Evolutionary conservation across 1,140 invertebrate genomes (phyloP).

Genomic region (Chymomyza costata): DNA sequence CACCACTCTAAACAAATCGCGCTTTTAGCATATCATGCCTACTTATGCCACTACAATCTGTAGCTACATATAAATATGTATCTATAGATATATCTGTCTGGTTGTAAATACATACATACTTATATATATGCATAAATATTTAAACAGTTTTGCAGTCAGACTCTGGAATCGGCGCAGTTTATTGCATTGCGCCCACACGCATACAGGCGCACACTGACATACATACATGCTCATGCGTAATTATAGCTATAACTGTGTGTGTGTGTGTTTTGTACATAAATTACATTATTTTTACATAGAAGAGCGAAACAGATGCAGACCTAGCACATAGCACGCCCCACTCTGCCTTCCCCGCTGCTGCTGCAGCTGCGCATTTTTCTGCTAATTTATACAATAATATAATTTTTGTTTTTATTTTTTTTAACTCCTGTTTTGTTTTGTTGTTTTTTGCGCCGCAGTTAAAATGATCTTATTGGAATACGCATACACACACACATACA

Average conservation of each 20-base stretch:
- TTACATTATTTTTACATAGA: conserved; percentile 36
- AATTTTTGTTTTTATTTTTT: conserved; percentile 29
- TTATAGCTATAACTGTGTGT: no score
- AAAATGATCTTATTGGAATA: conserved; percentile 59
- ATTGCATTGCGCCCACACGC: conserved; percentile 1
- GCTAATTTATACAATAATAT: conserved; percentile 52
- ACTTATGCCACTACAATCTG: conserved; percentile 15
- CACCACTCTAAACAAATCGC: conserved; percentile 5
- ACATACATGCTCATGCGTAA: conserved; percentile 8
- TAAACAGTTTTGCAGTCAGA: conserved; percentile 20
- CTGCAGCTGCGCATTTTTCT: conserved; percentile 48
- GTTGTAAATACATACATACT: no score
- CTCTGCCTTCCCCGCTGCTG: no score
- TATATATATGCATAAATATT: conserved; percentile 42
- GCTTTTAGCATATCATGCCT: conserved; percentile 7
- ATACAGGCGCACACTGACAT: conserved; percentile 4
- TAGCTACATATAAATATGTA: conserved; percentile 11
- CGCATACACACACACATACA: conserved; percentile 18
- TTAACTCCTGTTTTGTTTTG: conserved; percentile 19
- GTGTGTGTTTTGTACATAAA: conserved; percentile 6
- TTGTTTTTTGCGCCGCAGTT: conserved; percentile 39
- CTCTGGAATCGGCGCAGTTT: conserved; percentile 31
- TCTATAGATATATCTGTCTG: no score
- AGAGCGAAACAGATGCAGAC: no score
- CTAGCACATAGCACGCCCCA: no score